A percentile compares a stretch with the other conserved stretches of the same genome.
Conservation (phyloP, 2,888 invertebrate species). For the Meandrusa payeni region DNA sequence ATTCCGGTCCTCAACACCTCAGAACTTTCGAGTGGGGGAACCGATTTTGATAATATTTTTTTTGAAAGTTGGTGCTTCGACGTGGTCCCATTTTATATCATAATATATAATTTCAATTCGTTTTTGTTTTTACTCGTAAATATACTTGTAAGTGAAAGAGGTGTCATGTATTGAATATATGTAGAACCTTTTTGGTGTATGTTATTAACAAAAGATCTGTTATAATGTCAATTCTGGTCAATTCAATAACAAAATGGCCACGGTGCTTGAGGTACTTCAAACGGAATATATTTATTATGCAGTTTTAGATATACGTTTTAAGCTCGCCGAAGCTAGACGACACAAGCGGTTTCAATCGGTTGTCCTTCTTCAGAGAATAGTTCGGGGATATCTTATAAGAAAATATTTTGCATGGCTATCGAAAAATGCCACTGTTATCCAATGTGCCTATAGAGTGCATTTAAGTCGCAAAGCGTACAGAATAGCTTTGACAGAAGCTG, state of each 20-base stretch:
- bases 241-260: constrained; percentile 67
- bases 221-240: too few relatives aligned
- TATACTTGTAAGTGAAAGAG: too few relatives aligned
- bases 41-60: too few relatives aligned
- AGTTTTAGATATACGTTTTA: constrained; percentile 49
- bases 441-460: constrained; percentile 61
- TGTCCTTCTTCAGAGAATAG: constrained; percentile 52
- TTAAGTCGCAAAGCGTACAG: constrained; percentile 52
- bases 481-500: constrained; percentile 53
- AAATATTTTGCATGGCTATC: constrained; percentile 62
- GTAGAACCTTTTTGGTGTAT: too few relatives aligned
- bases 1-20: too few relatives aligned
- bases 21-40: too few relatives aligned
- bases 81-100: too few relatives aligned
- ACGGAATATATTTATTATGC: constrained; percentile 45
- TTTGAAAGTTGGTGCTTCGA: too few relatives aligned
- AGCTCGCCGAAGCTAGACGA: constrained; percentile 49
- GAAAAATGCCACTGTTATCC: constrained; percentile 58
- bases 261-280: constrained; percentile 50
- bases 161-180: too few relatives aligned
- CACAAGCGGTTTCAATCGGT: constrained; percentile 52
- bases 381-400: constrained; percentile 58
- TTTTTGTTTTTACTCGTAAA: too few relatives aligned
- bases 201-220: too few relatives aligned
- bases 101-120: too few relatives aligned